Evolutionary conservation across 2,797 vertebrate species (phyloP), one percentile per base, ranked within the genome.

Genomic region (Bryconaethiops microstoma): DNA sequence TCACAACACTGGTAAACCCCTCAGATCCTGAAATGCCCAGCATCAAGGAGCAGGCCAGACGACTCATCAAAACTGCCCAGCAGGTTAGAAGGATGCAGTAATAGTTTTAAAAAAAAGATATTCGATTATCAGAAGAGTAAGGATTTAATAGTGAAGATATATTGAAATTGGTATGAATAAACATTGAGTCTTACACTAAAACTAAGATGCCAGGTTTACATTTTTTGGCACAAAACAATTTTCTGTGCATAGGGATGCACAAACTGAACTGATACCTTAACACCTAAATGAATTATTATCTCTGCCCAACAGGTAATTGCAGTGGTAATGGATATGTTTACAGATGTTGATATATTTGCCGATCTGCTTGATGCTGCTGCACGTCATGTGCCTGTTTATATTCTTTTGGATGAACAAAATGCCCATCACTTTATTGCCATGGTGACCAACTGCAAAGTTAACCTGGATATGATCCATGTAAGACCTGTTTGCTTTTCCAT

Each of bases 311-410:
- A 99, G 98, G 97, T 99, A 76, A 95, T 99, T 74, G 98, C 96
- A 1, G 93, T 99, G 42, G 98, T 98, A 85, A 99, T 99, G 98
- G 98, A 99, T 85, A 88, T 93, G 73, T 99, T 99, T 88, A 99
- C 98, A 0, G 98, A 99, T 0, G 92, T 99, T 80, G 97, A 99
- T 86, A 93, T 99, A 86, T 96, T 99, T 45, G 78, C 91, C 0
- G 98, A 99, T 80, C 95, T 99, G 55, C 78, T 99, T 88, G 96
- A 97, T 0, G 96, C 96, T 0, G 94, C 97, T 0, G 91, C 93
- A 0, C 97, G 96, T 17, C 94, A 96, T 0, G 93, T 99, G 54
- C 96, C 98, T 0, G 96, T 99, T 86, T 99, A 99, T 89, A 95
- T 99, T 86, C 91, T 99, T 68, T 91, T 99, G 86, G 98, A 99